A percentile compares a stretch with the other conserved stretches of the same genome.
Conservation (phyloP, 2,797 vertebrate species). For the Brachyalestes nurse region DNA sequence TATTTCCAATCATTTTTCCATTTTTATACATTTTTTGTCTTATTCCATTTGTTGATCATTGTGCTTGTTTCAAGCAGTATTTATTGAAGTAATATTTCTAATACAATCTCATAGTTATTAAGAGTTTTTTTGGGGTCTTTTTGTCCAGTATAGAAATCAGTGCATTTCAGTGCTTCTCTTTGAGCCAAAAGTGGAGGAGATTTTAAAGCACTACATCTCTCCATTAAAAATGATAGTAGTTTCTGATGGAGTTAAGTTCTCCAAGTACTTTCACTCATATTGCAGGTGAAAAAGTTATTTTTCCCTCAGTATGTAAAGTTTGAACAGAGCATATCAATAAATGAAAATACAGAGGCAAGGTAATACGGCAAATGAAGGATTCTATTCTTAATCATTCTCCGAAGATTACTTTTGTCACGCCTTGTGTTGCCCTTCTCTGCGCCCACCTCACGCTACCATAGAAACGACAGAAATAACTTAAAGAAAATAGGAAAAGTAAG, state of each 20-base stretch:
- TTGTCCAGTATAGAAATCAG: no score
- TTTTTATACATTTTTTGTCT: no score
- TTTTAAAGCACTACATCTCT: neutral
- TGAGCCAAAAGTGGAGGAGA: no score
- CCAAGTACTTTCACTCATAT: slow-evolving; percentile 15
- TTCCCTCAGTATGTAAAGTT: slow-evolving; percentile 17
- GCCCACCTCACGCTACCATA: slow-evolving; percentile 52
- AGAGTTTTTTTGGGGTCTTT: no score
- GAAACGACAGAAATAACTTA: slow-evolving; percentile 53
- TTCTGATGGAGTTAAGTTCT: slow-evolving; percentile 12
- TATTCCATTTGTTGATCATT: no score
- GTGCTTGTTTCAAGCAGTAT: no score
- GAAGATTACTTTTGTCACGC: slow-evolving; percentile 41
- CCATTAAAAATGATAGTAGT: neutral
- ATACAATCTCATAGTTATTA: no score
- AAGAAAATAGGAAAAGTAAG: slow-evolving; percentile 56
- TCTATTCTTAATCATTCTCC: slow-evolving; percentile 46
- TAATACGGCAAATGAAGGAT: slow-evolving; percentile 26
- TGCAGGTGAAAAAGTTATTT: slow-evolving; percentile 11
- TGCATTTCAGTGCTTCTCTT: no score
- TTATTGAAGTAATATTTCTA: no score
- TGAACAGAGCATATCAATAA: slow-evolving; percentile 23
- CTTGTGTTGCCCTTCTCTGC: slow-evolving; percentile 46
- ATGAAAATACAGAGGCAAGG: slow-evolving; percentile 22
- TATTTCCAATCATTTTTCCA: no score